Conservation (phyloP, 2,797 vertebrate genomes). For the Myotis planiceps region DNA sequence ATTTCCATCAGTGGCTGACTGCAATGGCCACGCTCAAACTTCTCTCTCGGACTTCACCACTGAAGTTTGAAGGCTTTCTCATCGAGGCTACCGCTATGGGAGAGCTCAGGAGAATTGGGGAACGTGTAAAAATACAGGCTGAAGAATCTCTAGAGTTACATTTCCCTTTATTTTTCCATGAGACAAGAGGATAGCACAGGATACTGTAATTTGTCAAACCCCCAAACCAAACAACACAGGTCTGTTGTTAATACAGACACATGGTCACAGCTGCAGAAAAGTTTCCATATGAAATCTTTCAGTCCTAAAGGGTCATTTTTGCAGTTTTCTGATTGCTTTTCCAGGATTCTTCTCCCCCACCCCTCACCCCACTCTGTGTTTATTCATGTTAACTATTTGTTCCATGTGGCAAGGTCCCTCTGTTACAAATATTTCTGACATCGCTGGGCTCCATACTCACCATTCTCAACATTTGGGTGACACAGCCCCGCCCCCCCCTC, state of each 20-base stretch:
- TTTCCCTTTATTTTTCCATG: constrained; percentile 74
- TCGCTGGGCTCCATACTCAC: neutral
- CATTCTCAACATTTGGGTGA: neutral
- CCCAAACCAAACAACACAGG: constrained; percentile 82
- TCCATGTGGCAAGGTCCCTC: neutral
- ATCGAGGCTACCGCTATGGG: neutral
- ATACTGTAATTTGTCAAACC: constrained; percentile 81
- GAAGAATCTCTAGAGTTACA: constrained; percentile 34
- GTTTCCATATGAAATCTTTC: constrained; percentile 82
- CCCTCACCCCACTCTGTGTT: neutral
- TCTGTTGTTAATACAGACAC: constrained; percentile 88
- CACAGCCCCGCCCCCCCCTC: neutral
- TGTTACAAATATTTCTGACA: neutral
- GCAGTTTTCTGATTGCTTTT: constrained; percentile 79
- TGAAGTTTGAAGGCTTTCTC: neutral
- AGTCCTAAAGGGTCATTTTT: constrained; percentile 74
- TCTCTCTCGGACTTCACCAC: neutral
- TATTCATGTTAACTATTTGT: constrained; percentile 62
- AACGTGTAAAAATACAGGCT: neutral
- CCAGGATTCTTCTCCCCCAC: constrained; percentile 51
- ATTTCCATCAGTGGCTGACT: constrained; percentile 44
- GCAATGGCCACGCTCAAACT: neutral
- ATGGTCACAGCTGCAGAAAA: constrained; percentile 86
- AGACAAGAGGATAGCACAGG: constrained; percentile 80
- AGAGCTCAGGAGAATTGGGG: neutral